phyloP scores from a whole-genome alignment of 2,888 invertebrate genomes.

The Ochropacha duplaris region DNA sequence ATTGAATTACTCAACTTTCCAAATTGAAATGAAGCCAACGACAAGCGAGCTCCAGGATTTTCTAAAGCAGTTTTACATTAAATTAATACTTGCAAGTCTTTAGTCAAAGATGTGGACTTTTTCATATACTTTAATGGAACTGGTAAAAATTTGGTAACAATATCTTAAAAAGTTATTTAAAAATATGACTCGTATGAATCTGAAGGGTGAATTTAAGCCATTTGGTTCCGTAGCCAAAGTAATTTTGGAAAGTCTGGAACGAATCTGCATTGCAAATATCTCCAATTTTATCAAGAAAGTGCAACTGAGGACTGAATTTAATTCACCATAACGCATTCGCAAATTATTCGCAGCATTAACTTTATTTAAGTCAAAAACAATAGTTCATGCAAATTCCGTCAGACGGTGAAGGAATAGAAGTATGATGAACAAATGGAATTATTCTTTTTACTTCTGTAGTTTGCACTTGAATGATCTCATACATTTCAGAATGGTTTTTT shows the following conservation, averaged over 20 bases:
- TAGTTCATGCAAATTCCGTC: constrained; percentile 17
- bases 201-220: constrained; percentile 50
- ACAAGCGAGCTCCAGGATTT: background rate
- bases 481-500: too few relatives aligned
- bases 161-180: constrained; percentile 4
- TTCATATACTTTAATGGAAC: too few relatives aligned
- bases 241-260: constrained; percentile 47
- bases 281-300: constrained; percentile 70
- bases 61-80: background rate
- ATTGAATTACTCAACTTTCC: constrained; percentile 20
- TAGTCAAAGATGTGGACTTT: background rate
- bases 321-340: constrained; percentile 55
- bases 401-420: background rate
- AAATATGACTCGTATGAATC: constrained; percentile 19
- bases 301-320: constrained; percentile 62
- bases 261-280: constrained; percentile 73
- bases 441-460: constrained; percentile 9
- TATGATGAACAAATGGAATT: constrained; percentile 1
- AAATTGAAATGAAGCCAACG: background rate
- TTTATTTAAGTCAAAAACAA: constrained; percentile 20
- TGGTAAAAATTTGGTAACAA: background rate
- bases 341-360: constrained; percentile 43
- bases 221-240: constrained; percentile 50
- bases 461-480: background rate
- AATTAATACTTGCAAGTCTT: background rate